These are phyloP conservation scores for Amniataba percoides DNA, from an alignment of 2,797 vertebrate species.

Conservation along the genomic window DNA sequence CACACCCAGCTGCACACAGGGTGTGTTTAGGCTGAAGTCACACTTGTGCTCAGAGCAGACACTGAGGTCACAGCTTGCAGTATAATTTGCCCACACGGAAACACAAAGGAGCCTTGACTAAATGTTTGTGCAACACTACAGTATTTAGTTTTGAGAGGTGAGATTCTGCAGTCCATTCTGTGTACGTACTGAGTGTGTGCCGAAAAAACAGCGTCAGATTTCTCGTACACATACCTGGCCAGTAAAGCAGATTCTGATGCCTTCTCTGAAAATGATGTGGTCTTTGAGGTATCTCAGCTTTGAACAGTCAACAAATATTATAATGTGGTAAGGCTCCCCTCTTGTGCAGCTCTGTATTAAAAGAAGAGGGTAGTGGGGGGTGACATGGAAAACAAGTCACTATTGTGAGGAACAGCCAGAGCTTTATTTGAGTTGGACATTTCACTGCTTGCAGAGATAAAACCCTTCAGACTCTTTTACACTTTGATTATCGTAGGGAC, in stretches of 20 bases:
- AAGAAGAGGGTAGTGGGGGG: constrained; percentile 6
- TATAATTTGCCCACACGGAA: constrained; percentile 1
- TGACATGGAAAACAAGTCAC: constrained; percentile 60
- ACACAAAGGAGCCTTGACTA: constrained; percentile 8
- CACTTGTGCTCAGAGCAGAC: constrained; percentile 38
- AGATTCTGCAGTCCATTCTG: neutral
- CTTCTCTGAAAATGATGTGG: neutral
- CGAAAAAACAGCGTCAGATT: too few species aligned
- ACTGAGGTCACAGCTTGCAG: constrained; percentile 51
- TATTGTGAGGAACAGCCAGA: constrained; percentile 72
- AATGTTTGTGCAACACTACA: neutral
- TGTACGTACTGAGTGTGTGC: too few species aligned
- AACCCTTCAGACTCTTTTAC: constrained; percentile 18
- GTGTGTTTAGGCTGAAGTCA: constrained; percentile 71
- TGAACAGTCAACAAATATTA: neutral
- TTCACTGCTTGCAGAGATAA: constrained; percentile 40
- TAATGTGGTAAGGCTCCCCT: neutral
- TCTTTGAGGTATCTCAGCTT: neutral
- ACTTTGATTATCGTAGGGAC: constrained; percentile 27
- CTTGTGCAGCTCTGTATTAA: constrained; percentile 22
- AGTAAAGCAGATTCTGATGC: too few species aligned
- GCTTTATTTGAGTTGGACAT: constrained; percentile 59
- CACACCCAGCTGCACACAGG: constrained; percentile 59
- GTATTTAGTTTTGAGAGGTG: neutral
- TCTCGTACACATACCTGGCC: too few species aligned